phyloP scores from a whole-genome alignment of 1,140 invertebrate species.

The Thalassaphorura encarpata region DNA sequence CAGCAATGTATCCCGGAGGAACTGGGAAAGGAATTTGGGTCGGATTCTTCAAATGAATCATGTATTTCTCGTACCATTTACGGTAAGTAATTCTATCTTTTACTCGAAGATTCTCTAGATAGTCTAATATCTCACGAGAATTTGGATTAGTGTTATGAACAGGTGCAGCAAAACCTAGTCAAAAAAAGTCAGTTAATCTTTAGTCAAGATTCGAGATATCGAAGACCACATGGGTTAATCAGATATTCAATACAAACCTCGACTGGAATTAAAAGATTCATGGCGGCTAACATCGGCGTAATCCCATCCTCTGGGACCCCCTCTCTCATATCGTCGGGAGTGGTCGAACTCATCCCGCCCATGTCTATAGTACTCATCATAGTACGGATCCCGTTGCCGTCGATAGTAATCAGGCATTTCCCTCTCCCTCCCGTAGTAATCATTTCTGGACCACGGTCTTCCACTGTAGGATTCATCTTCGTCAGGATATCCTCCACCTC shows the following conservation, averaged over 20 bases:
- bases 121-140: too few relatives aligned
- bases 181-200: too few relatives aligned
- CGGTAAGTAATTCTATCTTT: slow-evolving; percentile 65
- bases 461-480: slow-evolving; percentile 12
- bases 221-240: too few relatives aligned
- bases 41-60: slow-evolving; percentile 34
- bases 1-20: slow-evolving; percentile 34
- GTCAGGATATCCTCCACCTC: neutral
- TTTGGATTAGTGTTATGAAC: too few relatives aligned
- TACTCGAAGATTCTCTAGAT: slow-evolving; percentile 63
- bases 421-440: slow-evolving; percentile 10
- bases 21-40: slow-evolving; percentile 15
- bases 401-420: slow-evolving; percentile 4
- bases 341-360: too few relatives aligned
- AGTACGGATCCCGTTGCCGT: slow-evolving; percentile 2
- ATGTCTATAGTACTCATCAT: neutral
- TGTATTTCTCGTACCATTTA: slow-evolving; percentile 63
- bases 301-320: slow-evolving; percentile 40
- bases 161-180: too few relatives aligned
- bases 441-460: slow-evolving; percentile 16
- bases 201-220: too few relatives aligned
- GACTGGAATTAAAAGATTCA: neutral
- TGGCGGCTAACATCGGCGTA: too few relatives aligned
- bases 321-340: slow-evolving; percentile 8
- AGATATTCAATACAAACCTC: too few relatives aligned